Evolutionary conservation across 1,140 invertebrate genomes (phyloP).

Genomic region (Yoshiicerus persimilis): DNA sequence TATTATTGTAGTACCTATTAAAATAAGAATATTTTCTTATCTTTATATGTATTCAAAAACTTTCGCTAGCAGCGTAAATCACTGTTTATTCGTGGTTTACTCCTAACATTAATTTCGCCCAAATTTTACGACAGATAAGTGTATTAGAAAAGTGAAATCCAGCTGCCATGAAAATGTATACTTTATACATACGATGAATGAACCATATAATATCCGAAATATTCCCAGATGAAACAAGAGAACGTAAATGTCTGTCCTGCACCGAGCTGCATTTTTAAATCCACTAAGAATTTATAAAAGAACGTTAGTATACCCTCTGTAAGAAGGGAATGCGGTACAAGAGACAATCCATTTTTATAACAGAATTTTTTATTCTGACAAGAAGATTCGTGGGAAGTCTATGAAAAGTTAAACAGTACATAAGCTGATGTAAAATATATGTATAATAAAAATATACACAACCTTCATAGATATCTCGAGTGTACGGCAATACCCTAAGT

Average conservation of each 20-base stretch:
- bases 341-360: background rate
- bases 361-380: slow-evolving; percentile 20
- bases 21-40: too few species aligned
- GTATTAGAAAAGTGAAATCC: background rate
- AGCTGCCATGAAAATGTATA: background rate
- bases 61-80: too few species aligned
- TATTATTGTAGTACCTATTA: too few species aligned
- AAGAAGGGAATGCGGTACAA: background rate
- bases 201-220: background rate
- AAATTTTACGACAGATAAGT: background rate
- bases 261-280: background rate
- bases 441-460: background rate
- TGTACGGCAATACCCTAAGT: background rate
- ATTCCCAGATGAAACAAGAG: background rate
- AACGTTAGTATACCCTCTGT: too few species aligned
- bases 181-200: background rate
- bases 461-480: background rate
- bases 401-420: background rate
- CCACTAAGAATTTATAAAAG: background rate
- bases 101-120: background rate
- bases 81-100: background rate
- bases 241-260: background rate
- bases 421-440: background rate
- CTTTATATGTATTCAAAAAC: too few species aligned
- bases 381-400: background rate